Percentiles rank a stretch among this genome's conserved stretches.
phyloP scores from a whole-genome alignment of 2,797 vertebrate genomes.

The Channa striata region DNA sequence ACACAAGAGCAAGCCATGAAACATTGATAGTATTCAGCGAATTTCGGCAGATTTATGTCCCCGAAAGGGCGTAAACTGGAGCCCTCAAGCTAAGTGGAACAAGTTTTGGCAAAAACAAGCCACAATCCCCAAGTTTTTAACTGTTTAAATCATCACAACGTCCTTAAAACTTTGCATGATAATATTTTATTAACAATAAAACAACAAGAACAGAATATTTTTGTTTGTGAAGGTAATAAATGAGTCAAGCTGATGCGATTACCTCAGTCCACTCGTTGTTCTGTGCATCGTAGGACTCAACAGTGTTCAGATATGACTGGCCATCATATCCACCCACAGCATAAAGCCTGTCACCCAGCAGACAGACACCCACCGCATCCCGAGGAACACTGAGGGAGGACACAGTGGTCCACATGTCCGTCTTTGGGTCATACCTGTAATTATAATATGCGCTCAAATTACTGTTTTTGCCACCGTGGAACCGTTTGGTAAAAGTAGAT shows the following conservation, averaged over 20 bases:
- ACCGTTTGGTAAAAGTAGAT: background rate
- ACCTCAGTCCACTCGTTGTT: constrained; percentile 98
- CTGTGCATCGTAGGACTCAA: constrained; percentile 96
- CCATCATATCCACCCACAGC: constrained; percentile 98
- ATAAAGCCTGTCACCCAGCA: constrained; percentile 93
- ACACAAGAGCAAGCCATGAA: constrained; percentile 30
- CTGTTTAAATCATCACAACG: constrained; percentile 13
- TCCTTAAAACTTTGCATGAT: background rate
- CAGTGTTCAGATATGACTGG: constrained; percentile 91
- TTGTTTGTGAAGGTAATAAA: background rate
- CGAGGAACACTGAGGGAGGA: constrained; percentile 92
- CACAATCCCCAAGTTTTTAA: background rate
- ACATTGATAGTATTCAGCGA: constrained; percentile 38
- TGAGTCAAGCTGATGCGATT: constrained; percentile 28
- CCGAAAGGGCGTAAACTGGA: constrained; percentile 11
- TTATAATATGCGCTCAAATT: constrained; percentile 4
- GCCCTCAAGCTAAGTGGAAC: constrained; percentile 15
- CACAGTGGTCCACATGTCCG: constrained; percentile 94
- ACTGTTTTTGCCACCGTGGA: background rate
- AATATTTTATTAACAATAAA: background rate
- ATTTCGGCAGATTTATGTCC: constrained; percentile 38
- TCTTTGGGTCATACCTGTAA: constrained; percentile 95
- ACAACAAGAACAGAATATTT: background rate
- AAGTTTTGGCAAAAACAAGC: constrained; percentile 28
- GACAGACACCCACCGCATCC: constrained; percentile 93